These are phyloP conservation scores for Zelostemma sp. DNA, from an alignment of 1,140 invertebrate genomes.

Conservation along the genomic window DNA sequence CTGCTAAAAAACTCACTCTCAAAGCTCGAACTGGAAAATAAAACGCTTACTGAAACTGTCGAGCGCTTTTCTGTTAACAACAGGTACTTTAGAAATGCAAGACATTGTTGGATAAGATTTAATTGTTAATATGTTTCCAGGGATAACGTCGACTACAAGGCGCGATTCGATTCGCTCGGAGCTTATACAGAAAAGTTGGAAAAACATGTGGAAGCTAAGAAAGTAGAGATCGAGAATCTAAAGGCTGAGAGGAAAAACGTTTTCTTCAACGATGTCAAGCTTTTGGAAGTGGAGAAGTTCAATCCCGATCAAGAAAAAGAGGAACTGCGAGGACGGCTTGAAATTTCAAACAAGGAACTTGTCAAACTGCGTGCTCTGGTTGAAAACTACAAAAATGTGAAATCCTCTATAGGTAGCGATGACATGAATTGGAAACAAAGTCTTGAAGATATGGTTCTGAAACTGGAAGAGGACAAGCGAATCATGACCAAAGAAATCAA, in stretches of 20 bases:
- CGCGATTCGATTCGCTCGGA: too few relatives aligned
- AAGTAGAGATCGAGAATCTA: too few relatives aligned
- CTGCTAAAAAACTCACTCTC: too few relatives aligned
- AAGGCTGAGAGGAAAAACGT: neutral
- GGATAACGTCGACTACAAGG: too few relatives aligned
- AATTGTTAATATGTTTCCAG: too few relatives aligned
- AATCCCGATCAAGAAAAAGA: conserved; percentile 9
- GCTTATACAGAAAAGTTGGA: too few relatives aligned
- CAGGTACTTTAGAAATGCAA: too few relatives aligned
- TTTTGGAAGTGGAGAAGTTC: neutral
- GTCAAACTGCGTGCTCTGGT: conserved; percentile 3
- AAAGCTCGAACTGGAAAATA: too few relatives aligned
- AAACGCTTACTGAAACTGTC: too few relatives aligned
- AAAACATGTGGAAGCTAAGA: too few relatives aligned
- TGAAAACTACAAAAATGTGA: neutral
- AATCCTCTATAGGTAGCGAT: neutral
- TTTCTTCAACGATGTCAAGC: conserved; percentile 10
- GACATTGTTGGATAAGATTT: too few relatives aligned
- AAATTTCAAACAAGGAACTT: neutral
- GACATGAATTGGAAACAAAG: neutral
- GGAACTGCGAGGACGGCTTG: neutral
- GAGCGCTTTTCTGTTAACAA: too few relatives aligned
- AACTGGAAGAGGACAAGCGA: conserved; percentile 4
- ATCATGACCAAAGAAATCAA: neutral
- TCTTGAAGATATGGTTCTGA: conserved; percentile 11